Evolutionary conservation across 2,113 vertebrate species (phyloP).

Genomic region (Chitala chitala): DNA sequence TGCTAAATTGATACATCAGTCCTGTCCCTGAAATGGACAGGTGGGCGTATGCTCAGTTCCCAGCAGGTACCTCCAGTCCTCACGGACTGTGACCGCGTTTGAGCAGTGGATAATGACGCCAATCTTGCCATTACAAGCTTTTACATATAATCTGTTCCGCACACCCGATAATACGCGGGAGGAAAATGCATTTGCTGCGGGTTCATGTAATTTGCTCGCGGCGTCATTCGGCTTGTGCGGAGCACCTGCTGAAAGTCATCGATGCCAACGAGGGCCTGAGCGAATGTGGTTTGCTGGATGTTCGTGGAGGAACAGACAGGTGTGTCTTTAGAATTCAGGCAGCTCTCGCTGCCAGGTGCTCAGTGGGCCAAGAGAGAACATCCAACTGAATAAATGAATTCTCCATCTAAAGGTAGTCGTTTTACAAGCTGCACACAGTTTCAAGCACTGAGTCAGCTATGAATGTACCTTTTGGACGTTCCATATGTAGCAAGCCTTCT

Average conservation of each 20-base stretch:
- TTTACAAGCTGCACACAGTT: too few relatives aligned
- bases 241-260: slow-evolving; percentile 33
- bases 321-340: neutral
- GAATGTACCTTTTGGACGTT: too few relatives aligned
- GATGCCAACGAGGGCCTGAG: neutral
- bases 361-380: neutral
- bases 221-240: slow-evolving; percentile 28
- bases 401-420: too few relatives aligned
- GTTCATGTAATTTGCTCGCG: slow-evolving; percentile 40
- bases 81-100: neutral
- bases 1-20: neutral
- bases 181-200: slow-evolving; percentile 39
- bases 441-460: neutral
- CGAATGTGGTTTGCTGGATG: neutral
- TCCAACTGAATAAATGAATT: neutral
- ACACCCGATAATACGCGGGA: neutral
- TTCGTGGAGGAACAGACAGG: too few relatives aligned
- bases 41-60: too few relatives aligned
- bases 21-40: neutral
- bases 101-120: neutral
- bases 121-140: neutral
- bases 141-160: neutral
- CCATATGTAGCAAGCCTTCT: too few relatives aligned
- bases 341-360: neutral
- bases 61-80: neutral